Percentiles rank a stretch among this genome's conserved stretches.
These are phyloP conservation scores for Apodemus agrarius DNA, from an alignment of 2,797 vertebrate species.

Conservation along the genomic window DNA sequence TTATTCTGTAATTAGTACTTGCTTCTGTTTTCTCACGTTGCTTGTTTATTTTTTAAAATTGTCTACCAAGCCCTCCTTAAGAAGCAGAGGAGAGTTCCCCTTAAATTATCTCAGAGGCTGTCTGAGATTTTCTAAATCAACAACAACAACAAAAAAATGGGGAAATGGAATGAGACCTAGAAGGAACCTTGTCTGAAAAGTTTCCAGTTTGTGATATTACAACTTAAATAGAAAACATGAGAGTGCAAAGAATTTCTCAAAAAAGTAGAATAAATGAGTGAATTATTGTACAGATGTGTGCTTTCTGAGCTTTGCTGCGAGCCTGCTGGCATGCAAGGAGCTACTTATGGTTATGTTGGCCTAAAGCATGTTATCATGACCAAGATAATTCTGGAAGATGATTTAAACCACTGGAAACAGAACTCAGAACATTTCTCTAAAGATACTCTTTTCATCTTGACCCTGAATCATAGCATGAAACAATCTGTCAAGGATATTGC, in stretches of 20 bases:
- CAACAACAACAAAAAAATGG: not conserved
- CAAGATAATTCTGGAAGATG: conserved; percentile 6
- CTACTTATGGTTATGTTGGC: not conserved
- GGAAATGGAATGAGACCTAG: not conserved
- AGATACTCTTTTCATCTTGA: conserved; percentile 31
- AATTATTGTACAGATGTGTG: not conserved
- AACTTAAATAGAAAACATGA: not conserved
- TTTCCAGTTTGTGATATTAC: not conserved
- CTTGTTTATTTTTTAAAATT: conserved; percentile 4
- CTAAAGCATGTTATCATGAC: not conserved
- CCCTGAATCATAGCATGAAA: not conserved
- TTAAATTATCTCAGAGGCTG: not conserved
- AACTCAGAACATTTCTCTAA: not conserved
- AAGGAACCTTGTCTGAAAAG: not conserved
- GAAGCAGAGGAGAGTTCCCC: not conserved
- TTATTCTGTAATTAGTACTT: not conserved
- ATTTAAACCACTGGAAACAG: conserved; percentile 32
- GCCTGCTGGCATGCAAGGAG: not conserved
- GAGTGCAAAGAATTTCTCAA: not conserved
- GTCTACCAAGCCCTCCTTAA: not conserved
- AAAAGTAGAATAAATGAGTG: not conserved
- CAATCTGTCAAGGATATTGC: not conserved
- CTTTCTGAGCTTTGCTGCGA: not conserved
- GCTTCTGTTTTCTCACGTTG: not conserved
- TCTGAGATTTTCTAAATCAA: not conserved